Conservation (phyloP, 1,140 invertebrate genomes). For the Apis cerana region DNA sequence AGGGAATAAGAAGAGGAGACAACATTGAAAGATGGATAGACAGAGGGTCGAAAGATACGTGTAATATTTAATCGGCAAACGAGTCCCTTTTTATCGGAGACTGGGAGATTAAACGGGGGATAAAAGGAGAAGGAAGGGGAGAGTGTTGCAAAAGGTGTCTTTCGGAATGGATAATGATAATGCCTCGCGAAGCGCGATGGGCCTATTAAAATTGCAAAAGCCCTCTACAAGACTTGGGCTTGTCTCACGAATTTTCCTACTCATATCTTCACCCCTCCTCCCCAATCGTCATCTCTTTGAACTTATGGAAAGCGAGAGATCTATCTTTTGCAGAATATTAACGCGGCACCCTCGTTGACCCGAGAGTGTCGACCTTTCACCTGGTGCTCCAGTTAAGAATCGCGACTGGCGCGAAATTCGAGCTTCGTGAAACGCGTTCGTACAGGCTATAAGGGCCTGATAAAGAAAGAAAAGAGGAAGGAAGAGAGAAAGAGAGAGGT, state of each 20-base stretch:
- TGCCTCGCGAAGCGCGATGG: not conserved
- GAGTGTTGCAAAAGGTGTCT: conserved; percentile 5
- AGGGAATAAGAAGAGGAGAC: too few relatives aligned
- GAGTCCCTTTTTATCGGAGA: not conserved
- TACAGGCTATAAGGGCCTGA: not conserved
- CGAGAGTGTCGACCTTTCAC: conserved; percentile 30
- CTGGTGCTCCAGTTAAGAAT: conserved; percentile 42
- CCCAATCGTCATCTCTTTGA: conserved; percentile 38
- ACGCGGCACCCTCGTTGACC: conserved; percentile 14
- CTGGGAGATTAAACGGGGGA: not conserved
- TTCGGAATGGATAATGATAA: conserved; percentile 36
- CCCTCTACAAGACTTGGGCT: not conserved
- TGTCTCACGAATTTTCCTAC: conserved; percentile 19
- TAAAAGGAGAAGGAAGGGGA: not conserved
- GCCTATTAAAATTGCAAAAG: conserved; percentile 43
- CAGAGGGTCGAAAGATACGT: not conserved
- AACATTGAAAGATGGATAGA: not conserved
- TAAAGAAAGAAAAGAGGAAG: not conserved
- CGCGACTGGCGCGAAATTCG: conserved; percentile 22
- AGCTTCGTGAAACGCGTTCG: not conserved
- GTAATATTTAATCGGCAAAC: conserved; percentile 20
- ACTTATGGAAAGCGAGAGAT: not conserved
- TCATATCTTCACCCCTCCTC: not conserved
- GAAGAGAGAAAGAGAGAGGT: not conserved
- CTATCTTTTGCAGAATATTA: conserved; percentile 46